Conservation (phyloP, 1,140 invertebrate species). For the Tetramorium parvispinum region DNA sequence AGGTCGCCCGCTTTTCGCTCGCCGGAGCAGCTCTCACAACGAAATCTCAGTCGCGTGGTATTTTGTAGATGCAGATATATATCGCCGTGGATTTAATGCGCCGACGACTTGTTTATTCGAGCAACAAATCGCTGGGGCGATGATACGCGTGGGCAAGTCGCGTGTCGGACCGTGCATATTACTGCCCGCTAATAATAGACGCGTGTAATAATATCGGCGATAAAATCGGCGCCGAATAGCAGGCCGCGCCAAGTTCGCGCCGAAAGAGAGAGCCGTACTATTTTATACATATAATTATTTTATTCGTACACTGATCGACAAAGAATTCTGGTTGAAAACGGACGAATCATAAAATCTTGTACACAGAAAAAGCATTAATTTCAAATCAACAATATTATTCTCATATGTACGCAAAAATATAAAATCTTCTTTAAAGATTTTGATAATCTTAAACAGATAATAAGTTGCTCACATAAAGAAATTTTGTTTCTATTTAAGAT, state of each 20-base stretch:
- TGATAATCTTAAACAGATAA: too few relatives aligned
- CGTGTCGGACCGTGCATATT: conserved; percentile 18
- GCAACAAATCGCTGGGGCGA: conserved; percentile 37
- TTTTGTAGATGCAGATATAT: conserved; percentile 4
- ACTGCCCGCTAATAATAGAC: conserved; percentile 37
- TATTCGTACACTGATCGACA: not conserved
- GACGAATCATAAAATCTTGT: too few relatives aligned
- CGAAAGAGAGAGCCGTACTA: not conserved
- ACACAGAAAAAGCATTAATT: too few relatives aligned
- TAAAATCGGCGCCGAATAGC: conserved; percentile 57
- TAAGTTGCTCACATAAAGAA: too few relatives aligned
- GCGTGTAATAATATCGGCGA: conserved; percentile 63
- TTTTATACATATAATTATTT: not conserved
- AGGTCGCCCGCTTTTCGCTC: not conserved
- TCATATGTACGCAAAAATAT: too few relatives aligned
- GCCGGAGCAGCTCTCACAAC: too few relatives aligned
- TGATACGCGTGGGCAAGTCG: conserved; percentile 41
- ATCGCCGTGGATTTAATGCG: conserved; percentile 35
- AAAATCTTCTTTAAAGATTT: too few relatives aligned
- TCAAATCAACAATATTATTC: too few relatives aligned
- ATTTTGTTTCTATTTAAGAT: too few relatives aligned
- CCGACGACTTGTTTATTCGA: conserved; percentile 35
- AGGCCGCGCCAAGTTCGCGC: not conserved
- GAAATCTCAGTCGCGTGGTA: conserved; percentile 16
- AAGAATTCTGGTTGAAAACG: too few relatives aligned